Conservation (phyloP, 2,797 vertebrate genomes). For the Spinus olivaceus region DNA sequence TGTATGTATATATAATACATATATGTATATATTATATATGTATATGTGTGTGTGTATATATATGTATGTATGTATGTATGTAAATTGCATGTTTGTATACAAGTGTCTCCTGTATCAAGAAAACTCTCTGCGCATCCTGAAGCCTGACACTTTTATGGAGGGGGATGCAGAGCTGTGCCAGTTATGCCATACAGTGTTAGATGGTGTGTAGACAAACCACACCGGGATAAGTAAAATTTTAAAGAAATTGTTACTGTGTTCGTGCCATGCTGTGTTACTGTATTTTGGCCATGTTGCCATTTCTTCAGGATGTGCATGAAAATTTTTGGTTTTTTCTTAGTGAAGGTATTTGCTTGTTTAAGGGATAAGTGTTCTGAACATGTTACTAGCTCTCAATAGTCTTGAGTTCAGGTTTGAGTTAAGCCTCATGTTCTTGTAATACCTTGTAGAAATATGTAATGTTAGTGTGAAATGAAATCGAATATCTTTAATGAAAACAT, state of each 20-base stretch:
- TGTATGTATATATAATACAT: neutral
- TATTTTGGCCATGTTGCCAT: neutral
- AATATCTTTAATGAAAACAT: neutral
- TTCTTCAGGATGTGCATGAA: neutral
- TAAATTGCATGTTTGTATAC: neutral
- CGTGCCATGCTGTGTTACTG: neutral
- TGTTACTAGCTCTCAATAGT: neutral
- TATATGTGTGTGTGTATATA: neutral
- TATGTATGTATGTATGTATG: neutral
- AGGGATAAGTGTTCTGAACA: neutral
- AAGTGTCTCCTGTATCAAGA: neutral
- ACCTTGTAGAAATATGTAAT: neutral
- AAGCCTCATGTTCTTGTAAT: neutral
- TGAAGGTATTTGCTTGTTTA: neutral
- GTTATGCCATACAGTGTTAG: neutral
- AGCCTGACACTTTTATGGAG: accelerated
- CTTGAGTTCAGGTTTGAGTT: neutral
- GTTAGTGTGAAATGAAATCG: neutral
- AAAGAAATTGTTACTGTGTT: neutral
- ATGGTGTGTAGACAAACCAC: neutral
- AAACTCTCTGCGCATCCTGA: neutral
- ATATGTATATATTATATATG: too few relatives aligned
- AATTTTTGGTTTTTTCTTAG: neutral
- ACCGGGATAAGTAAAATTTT: neutral
- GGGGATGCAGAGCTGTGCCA: neutral